Base-by-base conservation (phyloP, 2,888 invertebrate species). In the Ypsolopha scabrella region DNA sequence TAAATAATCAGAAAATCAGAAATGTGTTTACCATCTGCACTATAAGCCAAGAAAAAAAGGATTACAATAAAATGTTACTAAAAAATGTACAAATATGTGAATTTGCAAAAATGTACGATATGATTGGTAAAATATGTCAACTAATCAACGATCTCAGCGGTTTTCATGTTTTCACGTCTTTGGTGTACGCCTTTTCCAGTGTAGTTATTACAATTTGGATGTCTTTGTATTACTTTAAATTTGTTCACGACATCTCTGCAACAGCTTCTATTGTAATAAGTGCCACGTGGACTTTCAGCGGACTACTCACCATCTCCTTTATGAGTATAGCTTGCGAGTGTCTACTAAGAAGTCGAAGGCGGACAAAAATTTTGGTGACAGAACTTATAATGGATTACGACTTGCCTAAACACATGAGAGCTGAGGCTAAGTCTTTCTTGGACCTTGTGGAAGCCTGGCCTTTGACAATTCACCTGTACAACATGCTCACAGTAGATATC, bases 401-500 rank as follows among this genome's bases (percentile, higher is more conserved):
- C 45, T 33, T 52, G 38, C 52, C 53, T 2, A 41, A 44, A 9
- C 10, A 10, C 2, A 41, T 48, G 14, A 51, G 58, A 38, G 41
- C 48, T 36, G 51, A 54, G 38, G 56, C 56, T 6, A 58, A 58
- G 44, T 50, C 53, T n/a, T 56, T 58, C 46, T 46, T 54, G 55
- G 49, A 50, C 38, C 44, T 58, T 35, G 47, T 56, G 36, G 54
- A 56, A 34, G 52, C 52, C n/a, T 56, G 55, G 54, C 53, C 55
- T n/a, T 45, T 77, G 13, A 58, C 61, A 0, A 63, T 77, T 7
- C 66, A 58, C 33, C 60, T 75, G 3, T 81, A 72, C 50, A 72
- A 78, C 51, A 74, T 81, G 73, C 74, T 79, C 55, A 65, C 71
- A 6, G 66, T 82, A 2, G 75, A 82, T 55, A 68, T 80, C 24